phyloP scores from a whole-genome alignment of 2,113 vertebrate species.

The Lanius collurio region DNA sequence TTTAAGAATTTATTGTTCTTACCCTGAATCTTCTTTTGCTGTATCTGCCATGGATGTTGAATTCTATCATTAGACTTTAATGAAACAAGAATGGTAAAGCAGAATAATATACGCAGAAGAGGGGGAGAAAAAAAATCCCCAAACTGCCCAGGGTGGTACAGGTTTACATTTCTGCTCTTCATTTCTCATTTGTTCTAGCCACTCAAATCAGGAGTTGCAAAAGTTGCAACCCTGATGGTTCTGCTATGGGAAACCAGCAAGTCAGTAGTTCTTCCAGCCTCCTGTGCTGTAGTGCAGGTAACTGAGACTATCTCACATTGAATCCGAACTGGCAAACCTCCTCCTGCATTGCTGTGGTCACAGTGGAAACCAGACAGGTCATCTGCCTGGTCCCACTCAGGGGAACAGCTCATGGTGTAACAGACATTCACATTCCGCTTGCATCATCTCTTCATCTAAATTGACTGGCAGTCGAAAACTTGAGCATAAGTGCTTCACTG shows the following conservation, averaged over 20 bases:
- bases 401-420: neutral
- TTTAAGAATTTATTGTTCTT: neutral
- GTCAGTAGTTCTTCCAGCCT: neutral
- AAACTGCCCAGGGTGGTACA: neutral
- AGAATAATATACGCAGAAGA: neutral
- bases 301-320: neutral
- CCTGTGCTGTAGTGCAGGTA: neutral
- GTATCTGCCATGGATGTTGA: neutral
- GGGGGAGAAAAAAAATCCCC: fast-evolving
- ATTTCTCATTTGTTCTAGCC: neutral
- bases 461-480: neutral
- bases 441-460: neutral
- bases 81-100: neutral
- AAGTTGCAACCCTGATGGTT: neutral
- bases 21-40: neutral
- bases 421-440: neutral
- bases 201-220: neutral
- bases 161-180: neutral
- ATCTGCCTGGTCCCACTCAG: neutral
- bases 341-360: neutral
- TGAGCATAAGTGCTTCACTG: neutral
- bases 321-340: neutral
- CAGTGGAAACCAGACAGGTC: neutral
- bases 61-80: neutral
- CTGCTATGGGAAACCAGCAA: neutral